Conservation (phyloP, 2,888 invertebrate species). For the Papilio gigon region DNA sequence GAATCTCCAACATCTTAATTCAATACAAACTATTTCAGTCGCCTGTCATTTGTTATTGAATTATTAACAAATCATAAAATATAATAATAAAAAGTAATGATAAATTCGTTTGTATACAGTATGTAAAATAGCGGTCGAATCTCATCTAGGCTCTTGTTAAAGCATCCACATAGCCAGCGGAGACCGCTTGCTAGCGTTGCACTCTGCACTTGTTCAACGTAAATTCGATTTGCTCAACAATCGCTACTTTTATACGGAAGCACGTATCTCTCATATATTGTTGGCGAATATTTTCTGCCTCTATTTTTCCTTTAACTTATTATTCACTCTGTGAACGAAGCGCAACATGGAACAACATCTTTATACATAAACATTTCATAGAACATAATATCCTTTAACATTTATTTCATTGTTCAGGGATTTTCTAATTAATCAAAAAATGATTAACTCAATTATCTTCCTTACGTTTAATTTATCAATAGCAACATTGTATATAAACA, state of each 20-base stretch:
- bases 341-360: constrained; percentile 6
- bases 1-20: no score
- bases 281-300: constrained; percentile 36
- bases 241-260: constrained; percentile 39
- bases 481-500: no score
- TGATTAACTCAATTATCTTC: no score
- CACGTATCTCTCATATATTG: constrained; percentile 38
- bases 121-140: constrained; percentile 22
- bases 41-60: no score
- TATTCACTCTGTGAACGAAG: constrained; percentile 30
- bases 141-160: constrained; percentile 30
- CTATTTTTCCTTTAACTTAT: constrained; percentile 30
- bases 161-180: constrained; percentile 22
- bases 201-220: constrained; percentile 39
- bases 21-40: no score
- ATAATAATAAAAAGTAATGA: background rate
- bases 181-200: constrained; percentile 25
- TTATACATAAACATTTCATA: constrained; percentile 3
- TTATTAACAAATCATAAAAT: no score
- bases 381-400: background rate
- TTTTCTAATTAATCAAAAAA: no score
- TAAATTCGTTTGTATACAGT: background rate
- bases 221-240: constrained; percentile 41
- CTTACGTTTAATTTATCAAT: no score
- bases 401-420: background rate